phyloP scores from a whole-genome alignment of 2,113 vertebrate genomes.

The Sprattus sprattus region DNA sequence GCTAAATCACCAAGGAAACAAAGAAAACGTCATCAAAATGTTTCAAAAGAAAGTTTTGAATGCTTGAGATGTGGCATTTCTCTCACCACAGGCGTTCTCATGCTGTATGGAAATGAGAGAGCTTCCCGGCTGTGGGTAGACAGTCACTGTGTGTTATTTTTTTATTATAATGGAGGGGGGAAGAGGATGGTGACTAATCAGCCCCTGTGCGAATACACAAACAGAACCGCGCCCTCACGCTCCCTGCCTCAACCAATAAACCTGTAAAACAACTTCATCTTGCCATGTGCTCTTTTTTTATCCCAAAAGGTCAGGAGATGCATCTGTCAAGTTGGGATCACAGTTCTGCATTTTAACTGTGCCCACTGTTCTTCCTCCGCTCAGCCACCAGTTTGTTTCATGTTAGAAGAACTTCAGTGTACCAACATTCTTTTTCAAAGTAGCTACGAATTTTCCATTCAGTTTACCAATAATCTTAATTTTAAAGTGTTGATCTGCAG shows the following conservation, averaged over 20 bases:
- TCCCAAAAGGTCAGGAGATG: conserved; percentile 2
- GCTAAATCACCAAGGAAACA: not conserved
- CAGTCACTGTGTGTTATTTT: not conserved
- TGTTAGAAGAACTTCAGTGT: not conserved
- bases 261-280: conserved; percentile 1
- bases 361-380: not conserved
- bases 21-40: not conserved
- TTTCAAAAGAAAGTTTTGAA: conserved; percentile 7
- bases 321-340: not conserved
- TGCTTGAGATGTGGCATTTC: conserved; percentile 4
- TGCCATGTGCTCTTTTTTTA: conserved; percentile 7
- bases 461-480: not conserved
- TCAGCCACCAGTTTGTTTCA: not conserved
- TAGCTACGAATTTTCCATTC: not conserved
- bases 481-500: not conserved
- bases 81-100: conserved; percentile 10
- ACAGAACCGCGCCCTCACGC: not conserved
- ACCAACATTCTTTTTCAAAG: not conserved
- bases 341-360: not conserved
- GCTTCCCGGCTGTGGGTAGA: not conserved
- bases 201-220: not conserved
- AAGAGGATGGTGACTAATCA: not conserved
- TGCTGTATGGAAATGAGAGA: conserved; percentile 10
- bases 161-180: not conserved
- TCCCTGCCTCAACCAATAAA: conserved; percentile 10